Percentiles rank a stretch among this genome's conserved stretches.
These are phyloP conservation scores for Dolichoris vasculosae DNA, from an alignment of 1,140 invertebrate genomes.

Conservation along the genomic window DNA sequence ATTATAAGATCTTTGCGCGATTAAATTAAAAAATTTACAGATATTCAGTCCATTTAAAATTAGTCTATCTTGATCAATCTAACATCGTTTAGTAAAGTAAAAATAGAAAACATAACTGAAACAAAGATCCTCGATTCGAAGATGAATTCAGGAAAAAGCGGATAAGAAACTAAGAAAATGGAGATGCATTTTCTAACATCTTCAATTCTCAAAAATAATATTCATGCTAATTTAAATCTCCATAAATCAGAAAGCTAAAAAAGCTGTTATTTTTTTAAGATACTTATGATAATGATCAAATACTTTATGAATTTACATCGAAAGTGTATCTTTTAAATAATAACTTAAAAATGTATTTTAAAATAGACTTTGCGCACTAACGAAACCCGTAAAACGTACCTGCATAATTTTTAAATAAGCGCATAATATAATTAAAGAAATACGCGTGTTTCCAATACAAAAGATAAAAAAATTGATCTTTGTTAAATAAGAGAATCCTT, in stretches of 20 bases:
- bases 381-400: neutral
- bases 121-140: neutral
- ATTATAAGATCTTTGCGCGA: too few relatives aligned
- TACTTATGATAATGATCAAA: neutral
- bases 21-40: too few relatives aligned
- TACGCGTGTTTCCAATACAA: neutral
- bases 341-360: neutral
- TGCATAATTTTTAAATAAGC: neutral
- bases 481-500: neutral
- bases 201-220: neutral
- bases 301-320: neutral
- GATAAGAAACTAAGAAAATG: neutral
- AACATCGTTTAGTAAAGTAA: neutral
- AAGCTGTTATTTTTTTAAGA: neutral
- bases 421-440: neutral
- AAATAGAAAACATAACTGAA: neutral
- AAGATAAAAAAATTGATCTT: neutral
- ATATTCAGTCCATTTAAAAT: too few relatives aligned
- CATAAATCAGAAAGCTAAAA: neutral
- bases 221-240: neutral
- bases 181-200: neutral
- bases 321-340: neutral
- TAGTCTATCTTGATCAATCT: neutral
- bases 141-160: neutral
- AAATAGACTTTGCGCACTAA: neutral